Evolutionary conservation across 2,113 vertebrate genomes (phyloP), one percentile per base, ranked within the genome.

Genomic region (Callaeas wilsoni): DNA sequence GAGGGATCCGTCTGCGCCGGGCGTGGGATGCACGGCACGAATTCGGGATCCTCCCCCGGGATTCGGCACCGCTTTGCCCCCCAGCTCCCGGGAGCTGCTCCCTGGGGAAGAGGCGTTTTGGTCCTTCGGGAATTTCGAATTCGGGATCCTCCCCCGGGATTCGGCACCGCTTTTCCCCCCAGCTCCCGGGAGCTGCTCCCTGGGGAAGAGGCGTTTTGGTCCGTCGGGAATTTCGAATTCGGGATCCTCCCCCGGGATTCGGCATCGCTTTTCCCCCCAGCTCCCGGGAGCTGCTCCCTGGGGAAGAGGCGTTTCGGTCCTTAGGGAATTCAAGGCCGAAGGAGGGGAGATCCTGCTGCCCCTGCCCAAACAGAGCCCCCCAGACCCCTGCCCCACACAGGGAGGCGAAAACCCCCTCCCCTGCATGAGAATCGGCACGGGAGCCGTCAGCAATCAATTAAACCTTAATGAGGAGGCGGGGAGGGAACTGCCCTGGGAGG

Each of bases 1-100:
- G 9, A 70, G 69, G 0, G 19, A n/a, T 10, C 63, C 1, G 25
- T 6, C 37, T 55, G 39, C 2, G 18, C 10, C 0, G 13, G 64
- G 49, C 0, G 2, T 4, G 4, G 82, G 81, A n/a, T 13, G 73
- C 12, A 16, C 15, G 0, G 7, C 78, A 10, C 2, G 4, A 19
- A 16, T 9, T 3, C 10, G 49, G 69, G 10, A 3, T 44, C 12
- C 22, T 35, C 42, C 42, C 85, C 33, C 1, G 4, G 22, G 14
- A 59, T 7, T 1, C 6, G 67, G 63, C 29, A 32, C 8, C 1
- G 1, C 19, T 71, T 16, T 10, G 7, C 7, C 17, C 8, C 56
- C 16, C 29, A 21, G 69, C 25, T 50, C 32, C 2, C 0, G 18
- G 12, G 33, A 69, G 35, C 50, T 7, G 33, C 46, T 57, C 37